Evolutionary conservation across 2,797 vertebrate genomes (phyloP).

Genomic region (Mormyrus proboscirostris): DNA sequence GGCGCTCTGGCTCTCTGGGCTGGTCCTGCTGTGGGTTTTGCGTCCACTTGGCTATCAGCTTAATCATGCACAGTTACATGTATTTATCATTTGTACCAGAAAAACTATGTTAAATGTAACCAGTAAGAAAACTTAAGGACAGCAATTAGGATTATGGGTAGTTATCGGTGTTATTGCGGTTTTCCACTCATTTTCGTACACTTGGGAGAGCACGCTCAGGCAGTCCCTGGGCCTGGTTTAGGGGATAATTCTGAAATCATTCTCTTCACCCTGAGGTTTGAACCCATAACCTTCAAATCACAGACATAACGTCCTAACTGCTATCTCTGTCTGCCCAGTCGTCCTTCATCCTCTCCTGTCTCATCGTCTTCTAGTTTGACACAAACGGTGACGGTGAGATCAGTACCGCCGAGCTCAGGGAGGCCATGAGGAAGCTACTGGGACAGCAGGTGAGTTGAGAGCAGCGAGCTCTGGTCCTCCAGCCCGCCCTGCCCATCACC

Average conservation of each 20-base stretch:
- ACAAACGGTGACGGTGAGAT: constrained; percentile 96
- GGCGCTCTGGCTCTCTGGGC: neutral
- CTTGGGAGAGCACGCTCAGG: neutral
- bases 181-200: neutral
- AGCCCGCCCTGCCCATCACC: neutral
- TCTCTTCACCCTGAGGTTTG: neutral
- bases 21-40: neutral
- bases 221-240: neutral
- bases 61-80: neutral
- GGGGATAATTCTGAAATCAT: neutral
- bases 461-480: neutral
- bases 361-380: constrained; percentile 73
- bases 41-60: neutral
- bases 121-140: no score
- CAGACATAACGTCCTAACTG: neutral
- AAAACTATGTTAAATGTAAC: neutral
- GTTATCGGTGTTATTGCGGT: neutral
- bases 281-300: neutral
- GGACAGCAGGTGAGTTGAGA: constrained; percentile 77
- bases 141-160: neutral
- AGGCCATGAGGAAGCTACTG: constrained; percentile 93
- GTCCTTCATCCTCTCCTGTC: neutral
- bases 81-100: neutral
- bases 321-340: neutral
- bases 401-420: constrained; percentile 86